Percentiles rank a stretch among this genome's conserved stretches.
Evolutionary conservation across 2,797 vertebrate genomes (phyloP).

Genomic region (Bucorvus abyssinicus): DNA sequence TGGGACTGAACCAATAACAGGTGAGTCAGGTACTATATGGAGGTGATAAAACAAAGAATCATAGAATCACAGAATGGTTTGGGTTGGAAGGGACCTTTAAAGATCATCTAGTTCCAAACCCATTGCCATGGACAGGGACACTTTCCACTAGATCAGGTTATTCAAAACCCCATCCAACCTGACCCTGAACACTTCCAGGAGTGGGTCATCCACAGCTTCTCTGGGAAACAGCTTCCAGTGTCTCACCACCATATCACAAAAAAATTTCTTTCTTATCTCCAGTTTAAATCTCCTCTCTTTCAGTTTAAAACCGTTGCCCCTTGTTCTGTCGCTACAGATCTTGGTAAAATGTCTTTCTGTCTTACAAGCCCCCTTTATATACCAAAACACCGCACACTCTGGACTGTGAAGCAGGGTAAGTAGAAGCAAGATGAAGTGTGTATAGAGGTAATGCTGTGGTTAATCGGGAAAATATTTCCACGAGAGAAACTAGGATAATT

Average conservation of each 20-base stretch:
- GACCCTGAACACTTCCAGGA: not conserved
- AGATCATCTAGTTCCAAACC: accelerated
- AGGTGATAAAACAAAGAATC: not conserved
- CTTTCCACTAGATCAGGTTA: not conserved
- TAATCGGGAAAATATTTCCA: not conserved
- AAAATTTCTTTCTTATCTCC: not conserved
- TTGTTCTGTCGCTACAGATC: not conserved
- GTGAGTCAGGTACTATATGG: too few relatives aligned
- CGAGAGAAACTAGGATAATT: not conserved
- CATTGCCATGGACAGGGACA: not conserved
- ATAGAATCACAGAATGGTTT: not conserved
- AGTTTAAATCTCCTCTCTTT: not conserved
- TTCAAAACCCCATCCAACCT: not conserved
- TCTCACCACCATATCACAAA: not conserved
- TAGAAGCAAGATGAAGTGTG: not conserved
- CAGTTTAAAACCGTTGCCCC: not conserved
- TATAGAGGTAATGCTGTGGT: not conserved
- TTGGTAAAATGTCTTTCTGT: not conserved
- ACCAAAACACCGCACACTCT: not conserved
- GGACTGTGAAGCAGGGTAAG: not conserved
- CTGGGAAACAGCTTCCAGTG: not conserved
- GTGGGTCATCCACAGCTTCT: not conserved
- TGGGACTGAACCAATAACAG: not conserved
- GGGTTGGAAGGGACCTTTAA: not conserved
- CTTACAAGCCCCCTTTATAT: not conserved